These are phyloP conservation scores for Lochmaea capreae DNA, from an alignment of 2,888 invertebrate species.

Conservation along the genomic window DNA sequence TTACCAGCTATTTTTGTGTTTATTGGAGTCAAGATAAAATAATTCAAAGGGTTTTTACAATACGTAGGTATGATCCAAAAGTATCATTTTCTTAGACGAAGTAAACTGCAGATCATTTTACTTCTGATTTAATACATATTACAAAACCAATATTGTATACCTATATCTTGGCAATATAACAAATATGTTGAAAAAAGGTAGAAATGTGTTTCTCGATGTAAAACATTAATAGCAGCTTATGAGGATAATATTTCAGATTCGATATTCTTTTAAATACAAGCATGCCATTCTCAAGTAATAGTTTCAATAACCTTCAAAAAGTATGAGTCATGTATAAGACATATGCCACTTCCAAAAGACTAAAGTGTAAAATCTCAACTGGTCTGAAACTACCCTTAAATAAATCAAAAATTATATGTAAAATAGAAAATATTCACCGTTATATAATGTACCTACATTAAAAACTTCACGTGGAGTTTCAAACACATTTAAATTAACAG, in stretches of 20 bases:
- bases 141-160: too few relatives aligned
- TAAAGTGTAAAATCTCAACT: not conserved
- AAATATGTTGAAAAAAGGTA: too few relatives aligned
- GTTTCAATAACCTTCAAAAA: slow-evolving; percentile 48
- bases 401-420: not conserved
- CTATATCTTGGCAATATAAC: too few relatives aligned
- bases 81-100: too few relatives aligned
- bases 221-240: too few relatives aligned
- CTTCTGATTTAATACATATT: too few relatives aligned
- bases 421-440: slow-evolving; percentile 35
- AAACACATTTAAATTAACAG: not conserved
- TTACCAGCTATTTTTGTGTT: too few relatives aligned
- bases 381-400: not conserved
- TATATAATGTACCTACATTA: slow-evolving; percentile 50
- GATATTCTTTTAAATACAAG: not conserved
- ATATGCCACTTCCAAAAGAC: slow-evolving; percentile 32
- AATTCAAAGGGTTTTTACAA: too few relatives aligned
- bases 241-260: not conserved
- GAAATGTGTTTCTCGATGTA: too few relatives aligned
- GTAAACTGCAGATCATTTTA: too few relatives aligned
- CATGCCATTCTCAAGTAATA: not conserved
- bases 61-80: too few relatives aligned
- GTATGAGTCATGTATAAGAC: slow-evolving; percentile 30
- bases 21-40: too few relatives aligned
- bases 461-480: slow-evolving; percentile 55